Base-by-base conservation (phyloP, 2,888 invertebrate species). In the Camponotus fellah region DNA sequence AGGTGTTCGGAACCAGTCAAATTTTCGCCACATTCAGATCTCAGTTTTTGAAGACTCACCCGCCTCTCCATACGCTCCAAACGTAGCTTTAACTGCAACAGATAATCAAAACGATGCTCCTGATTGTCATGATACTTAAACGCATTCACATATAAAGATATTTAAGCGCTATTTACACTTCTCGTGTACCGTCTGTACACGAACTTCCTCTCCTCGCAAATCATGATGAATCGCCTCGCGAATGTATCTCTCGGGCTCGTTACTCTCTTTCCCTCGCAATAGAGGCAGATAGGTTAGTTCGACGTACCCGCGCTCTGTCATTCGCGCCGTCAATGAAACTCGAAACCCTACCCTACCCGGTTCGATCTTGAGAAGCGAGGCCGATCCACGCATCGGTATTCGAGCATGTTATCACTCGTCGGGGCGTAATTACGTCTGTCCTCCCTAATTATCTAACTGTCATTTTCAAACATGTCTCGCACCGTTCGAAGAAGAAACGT, bases 61-160 rank as follows among this genome's bases (percentile, higher is more conserved):
- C 96, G 96, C 90, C 96, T 96, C 93, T 97, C 97, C 96, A 97
- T 96, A 88, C 97, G 96, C 92, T 96, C 96, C 93, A 97, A 94
- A 85, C 96, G 96, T 88, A 96, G 95, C 93, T 96, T 96, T 85
- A 97, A 95, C 97, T 97, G 95, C 10, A 96, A 96, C 82, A 90
- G 74, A 89, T 34, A 69, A 58, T 40, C 32, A 12, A 17, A 68
- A 79, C 3, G 26, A 12, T 43, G 2, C 26, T 71, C 40, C 69
- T 37, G 1, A 69, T 71, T 10, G 34, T 14, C 43, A 68, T 9
- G 10, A 17, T 9, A 75, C 2, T 49, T 62, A 53, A 53, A 53
- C 49, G 17, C 34, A 3, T 85, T 62, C 66, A 81, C 12, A 17
- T 40, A 32, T n/a, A 8, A 0, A 17, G 6, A n/a, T 0, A 75